phyloP scores from a whole-genome alignment of 92 coral and sea anemone genomes.

The Hydrozoanthus gracilis region DNA sequence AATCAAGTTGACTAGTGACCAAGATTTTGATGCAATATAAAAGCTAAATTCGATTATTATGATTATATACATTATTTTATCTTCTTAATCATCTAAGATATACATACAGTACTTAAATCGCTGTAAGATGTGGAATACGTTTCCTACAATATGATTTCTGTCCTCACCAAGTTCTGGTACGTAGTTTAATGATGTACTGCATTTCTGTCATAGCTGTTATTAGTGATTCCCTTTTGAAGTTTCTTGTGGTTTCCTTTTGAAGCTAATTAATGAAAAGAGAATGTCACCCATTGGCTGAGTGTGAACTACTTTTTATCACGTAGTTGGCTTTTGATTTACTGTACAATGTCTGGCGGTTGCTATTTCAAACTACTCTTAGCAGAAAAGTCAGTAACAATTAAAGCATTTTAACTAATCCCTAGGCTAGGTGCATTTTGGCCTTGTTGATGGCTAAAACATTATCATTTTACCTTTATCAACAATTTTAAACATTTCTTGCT shows the following conservation, averaged over 20 bases:
- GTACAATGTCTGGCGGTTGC: too few species aligned
- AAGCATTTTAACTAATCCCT: too few species aligned
- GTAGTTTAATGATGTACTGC: slow-evolving; percentile 14
- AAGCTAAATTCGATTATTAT: too few species aligned
- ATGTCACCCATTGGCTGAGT: too few species aligned
- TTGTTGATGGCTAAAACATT: slow-evolving; percentile 2
- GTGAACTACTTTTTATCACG: too few species aligned
- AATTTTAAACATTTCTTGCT: slow-evolving; percentile 1
- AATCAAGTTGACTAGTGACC: slow-evolving; percentile 1
- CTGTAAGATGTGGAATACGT: slow-evolving; percentile 11
- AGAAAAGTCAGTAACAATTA: too few species aligned
- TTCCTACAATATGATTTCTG: slow-evolving; percentile 8
- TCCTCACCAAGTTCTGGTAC: background rate
- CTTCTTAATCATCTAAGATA: slow-evolving; percentile 1
- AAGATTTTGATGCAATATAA: slow-evolving; percentile 5
- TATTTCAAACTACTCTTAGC: too few species aligned
- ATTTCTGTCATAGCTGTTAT: background rate
- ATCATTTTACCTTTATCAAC: background rate
- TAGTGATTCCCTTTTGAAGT: background rate
- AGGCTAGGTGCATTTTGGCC: background rate
- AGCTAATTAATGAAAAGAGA: background rate
- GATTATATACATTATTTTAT: background rate
- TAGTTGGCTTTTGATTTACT: too few species aligned
- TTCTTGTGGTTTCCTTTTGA: background rate
- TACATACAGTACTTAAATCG: background rate